Evolutionary conservation across 1,140 invertebrate genomes (phyloP).

Genomic region (Zaprionus ornatus): DNA sequence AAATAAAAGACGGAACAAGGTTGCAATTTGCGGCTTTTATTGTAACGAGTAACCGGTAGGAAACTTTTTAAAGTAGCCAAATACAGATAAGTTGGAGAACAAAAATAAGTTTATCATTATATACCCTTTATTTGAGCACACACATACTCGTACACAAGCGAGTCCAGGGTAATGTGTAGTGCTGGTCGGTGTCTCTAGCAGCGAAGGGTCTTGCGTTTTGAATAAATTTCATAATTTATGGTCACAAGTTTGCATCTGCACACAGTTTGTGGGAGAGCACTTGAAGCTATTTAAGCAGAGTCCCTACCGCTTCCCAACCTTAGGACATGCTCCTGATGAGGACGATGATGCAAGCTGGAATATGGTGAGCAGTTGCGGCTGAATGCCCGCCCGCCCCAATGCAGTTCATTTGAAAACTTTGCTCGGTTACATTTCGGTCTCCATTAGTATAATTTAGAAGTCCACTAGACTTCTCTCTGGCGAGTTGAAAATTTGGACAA

Average conservation of each 20-base stretch:
- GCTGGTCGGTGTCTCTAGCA: neutral
- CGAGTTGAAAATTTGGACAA: constrained; percentile 39
- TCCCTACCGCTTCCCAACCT: constrained; percentile 31
- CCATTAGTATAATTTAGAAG: constrained; percentile 81
- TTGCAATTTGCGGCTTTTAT: too few species aligned
- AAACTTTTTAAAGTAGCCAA: too few species aligned
- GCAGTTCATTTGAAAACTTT: constrained; percentile 80
- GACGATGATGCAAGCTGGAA: neutral
- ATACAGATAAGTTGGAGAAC: neutral
- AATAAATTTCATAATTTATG: constrained; percentile 82
- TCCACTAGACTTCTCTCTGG: constrained; percentile 43
- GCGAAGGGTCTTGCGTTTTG: constrained; percentile 65
- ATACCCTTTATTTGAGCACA: neutral
- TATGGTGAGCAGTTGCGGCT: neutral
- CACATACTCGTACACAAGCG: neutral
- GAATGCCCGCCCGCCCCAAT: constrained; percentile 10
- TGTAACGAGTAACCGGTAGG: too few species aligned
- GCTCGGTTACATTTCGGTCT: constrained; percentile 80
- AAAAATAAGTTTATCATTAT: neutral
- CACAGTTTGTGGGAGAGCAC: constrained; percentile 76
- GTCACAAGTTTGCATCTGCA: constrained; percentile 80
- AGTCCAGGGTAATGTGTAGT: neutral
- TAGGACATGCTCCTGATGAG: constrained; percentile 40
- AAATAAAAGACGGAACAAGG: constrained; percentile 53
- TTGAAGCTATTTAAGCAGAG: constrained; percentile 72